phyloP scores from a whole-genome alignment of 2,888 invertebrate species.

The Deroplatys truncata region DNA sequence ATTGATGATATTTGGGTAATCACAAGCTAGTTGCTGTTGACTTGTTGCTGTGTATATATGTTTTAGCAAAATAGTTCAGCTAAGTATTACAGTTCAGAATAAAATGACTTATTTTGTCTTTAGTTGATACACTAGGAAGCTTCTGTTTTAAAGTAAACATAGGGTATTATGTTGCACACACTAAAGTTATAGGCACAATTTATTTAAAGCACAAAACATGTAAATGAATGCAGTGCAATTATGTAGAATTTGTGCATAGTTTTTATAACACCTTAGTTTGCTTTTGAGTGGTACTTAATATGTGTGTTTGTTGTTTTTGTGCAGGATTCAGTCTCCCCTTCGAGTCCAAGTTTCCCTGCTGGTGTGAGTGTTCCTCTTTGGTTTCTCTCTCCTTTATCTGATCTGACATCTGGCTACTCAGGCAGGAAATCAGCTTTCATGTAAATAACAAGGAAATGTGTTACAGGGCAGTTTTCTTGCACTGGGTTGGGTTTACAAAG shows the following conservation, averaged over 20 bases:
- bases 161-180: too few relatives aligned
- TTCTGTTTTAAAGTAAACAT: too few relatives aligned
- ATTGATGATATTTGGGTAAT: too few relatives aligned
- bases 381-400: slow-evolving; percentile 14
- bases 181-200: not conserved
- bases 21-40: too few relatives aligned
- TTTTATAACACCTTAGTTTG: not conserved
- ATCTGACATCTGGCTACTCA: not conserved
- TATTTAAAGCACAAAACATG: not conserved
- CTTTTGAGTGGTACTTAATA: not conserved
- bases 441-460: not conserved
- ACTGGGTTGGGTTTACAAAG: not conserved
- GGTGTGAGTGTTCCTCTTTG: slow-evolving; percentile 28
- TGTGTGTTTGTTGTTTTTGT: slow-evolving; percentile 31
- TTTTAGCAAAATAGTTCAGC: too few relatives aligned
- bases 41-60: too few relatives aligned
- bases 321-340: slow-evolving; percentile 32
- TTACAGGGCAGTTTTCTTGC: not conserved
- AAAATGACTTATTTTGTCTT: too few relatives aligned
- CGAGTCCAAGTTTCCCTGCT: slow-evolving; percentile 32
- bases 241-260: not conserved
- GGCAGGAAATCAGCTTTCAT: not conserved
- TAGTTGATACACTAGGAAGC: too few relatives aligned
- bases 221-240: not conserved
- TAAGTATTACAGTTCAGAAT: too few relatives aligned